Evolutionary conservation across 2,888 invertebrate species (phyloP).

Genomic region (Calameuta idolon): DNA sequence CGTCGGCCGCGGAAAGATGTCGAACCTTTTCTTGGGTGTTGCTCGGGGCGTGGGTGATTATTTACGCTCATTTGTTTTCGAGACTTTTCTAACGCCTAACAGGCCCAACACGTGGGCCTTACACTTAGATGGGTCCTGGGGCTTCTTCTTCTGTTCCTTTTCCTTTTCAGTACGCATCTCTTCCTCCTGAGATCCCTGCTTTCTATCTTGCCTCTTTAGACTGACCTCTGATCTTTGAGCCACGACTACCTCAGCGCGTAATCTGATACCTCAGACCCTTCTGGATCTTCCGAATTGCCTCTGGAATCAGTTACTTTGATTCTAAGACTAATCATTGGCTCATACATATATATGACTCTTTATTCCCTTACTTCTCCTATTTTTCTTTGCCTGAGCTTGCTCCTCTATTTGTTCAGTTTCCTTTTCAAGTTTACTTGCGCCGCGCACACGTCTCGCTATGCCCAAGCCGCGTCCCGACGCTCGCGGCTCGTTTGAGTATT

Average conservation of each 20-base stretch:
- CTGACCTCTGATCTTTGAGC: background rate
- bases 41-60: slow-evolving; percentile 55
- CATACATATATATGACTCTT: background rate
- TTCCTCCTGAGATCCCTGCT: background rate
- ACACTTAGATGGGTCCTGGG: background rate
- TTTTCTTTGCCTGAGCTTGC: slow-evolving; percentile 7
- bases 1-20: slow-evolving; percentile 48
- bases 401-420: slow-evolving; percentile 13
- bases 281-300: background rate
- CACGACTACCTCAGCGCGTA: background rate
- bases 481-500: slow-evolving; percentile 61
- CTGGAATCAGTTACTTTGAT: background rate
- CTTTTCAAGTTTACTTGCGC: slow-evolving; percentile 3
- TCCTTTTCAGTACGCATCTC: background rate
- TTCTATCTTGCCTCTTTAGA: background rate
- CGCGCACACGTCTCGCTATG: background rate
- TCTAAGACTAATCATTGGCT: background rate
- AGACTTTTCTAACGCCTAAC: background rate
- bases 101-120: background rate
- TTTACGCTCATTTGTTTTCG: slow-evolving; percentile 54
- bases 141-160: background rate
- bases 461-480: slow-evolving; percentile 18
- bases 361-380: background rate
- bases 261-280: background rate
- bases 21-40: slow-evolving; percentile 44